Percentiles rank a stretch among this genome's conserved stretches.
phyloP scores from a whole-genome alignment of 2,113 vertebrate species.

The Oenanthe oenanthe region DNA sequence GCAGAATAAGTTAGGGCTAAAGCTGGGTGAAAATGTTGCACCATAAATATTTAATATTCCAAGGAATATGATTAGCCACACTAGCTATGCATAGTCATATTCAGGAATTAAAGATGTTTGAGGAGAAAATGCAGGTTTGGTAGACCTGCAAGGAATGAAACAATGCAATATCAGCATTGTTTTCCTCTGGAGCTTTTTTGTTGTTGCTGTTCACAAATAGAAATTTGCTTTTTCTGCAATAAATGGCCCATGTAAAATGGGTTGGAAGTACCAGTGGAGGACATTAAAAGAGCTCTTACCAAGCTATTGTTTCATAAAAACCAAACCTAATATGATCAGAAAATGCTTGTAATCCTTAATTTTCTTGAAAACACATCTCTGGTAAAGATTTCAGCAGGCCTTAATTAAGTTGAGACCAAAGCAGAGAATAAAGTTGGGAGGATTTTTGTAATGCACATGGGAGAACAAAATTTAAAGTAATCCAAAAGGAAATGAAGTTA shows the following conservation, averaged over 20 bases:
- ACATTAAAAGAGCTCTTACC: slow-evolving; percentile 6
- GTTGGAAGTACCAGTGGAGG: background rate
- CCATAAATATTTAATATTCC: background rate
- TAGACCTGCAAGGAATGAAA: background rate
- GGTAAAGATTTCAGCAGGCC: background rate
- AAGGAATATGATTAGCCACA: background rate
- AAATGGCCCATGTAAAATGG: slow-evolving; percentile 32
- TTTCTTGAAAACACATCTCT: background rate
- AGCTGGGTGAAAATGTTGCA: background rate
- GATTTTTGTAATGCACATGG: background rate
- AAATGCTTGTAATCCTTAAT: slow-evolving; percentile 21
- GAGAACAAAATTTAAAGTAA: background rate
- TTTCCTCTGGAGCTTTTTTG: background rate
- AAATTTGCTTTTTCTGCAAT: slow-evolving; percentile 9
- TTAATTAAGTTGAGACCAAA: background rate
- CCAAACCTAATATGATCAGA: background rate
- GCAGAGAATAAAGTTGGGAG: background rate
- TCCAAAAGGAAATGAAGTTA: background rate
- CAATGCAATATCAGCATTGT: background rate
- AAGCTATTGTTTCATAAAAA: slow-evolving; percentile 17
- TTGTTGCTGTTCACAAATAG: background rate
- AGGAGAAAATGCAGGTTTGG: background rate
- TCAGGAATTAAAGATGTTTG: background rate
- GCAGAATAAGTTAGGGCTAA: background rate
- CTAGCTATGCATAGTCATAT: background rate